These are phyloP conservation scores for Euthynnus affinis DNA, from an alignment of 2,797 vertebrate species.

Conservation along the genomic window DNA sequence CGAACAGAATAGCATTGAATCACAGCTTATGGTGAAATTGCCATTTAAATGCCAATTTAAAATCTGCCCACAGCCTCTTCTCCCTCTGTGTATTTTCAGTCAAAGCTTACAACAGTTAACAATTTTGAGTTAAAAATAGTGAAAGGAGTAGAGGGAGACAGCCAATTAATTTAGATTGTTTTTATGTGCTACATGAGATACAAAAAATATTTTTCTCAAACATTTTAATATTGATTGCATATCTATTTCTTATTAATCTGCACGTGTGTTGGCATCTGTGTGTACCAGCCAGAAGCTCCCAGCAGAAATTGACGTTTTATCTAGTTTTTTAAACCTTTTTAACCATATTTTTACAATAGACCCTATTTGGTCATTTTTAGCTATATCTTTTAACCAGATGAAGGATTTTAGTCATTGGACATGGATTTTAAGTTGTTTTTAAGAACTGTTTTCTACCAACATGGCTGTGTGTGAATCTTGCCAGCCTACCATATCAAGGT, in stretches of 20 bases:
- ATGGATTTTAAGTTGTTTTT: too few species aligned
- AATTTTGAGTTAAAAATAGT: neutral
- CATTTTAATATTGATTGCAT: conserved; percentile 1
- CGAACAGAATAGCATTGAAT: conserved; percentile 41
- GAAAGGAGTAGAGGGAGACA: neutral
- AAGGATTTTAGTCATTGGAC: too few species aligned
- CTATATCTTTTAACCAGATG: too few species aligned
- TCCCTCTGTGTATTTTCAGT: conserved; percentile 41
- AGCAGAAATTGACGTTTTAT: too few species aligned
- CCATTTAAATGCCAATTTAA: conserved; percentile 59
- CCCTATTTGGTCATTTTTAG: too few species aligned
- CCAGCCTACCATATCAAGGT: too few species aligned
- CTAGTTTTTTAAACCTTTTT: too few species aligned
- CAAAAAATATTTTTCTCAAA: neutral
- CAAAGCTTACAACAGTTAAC: conserved; percentile 10
- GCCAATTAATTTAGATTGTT: neutral
- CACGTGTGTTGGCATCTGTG: too few species aligned
- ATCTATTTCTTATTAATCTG: neutral
- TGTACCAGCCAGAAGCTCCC: too few species aligned
- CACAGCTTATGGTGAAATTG: conserved; percentile 49
- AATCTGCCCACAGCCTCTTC: conserved; percentile 41
- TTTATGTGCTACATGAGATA: neutral
- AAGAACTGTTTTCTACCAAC: too few species aligned
- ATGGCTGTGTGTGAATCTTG: too few species aligned
- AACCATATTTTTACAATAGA: too few species aligned